Evolutionary conservation across 1,140 invertebrate genomes (phyloP), one percentile per base, ranked within the genome.

Genomic region (Sycophaga agraensis): DNA sequence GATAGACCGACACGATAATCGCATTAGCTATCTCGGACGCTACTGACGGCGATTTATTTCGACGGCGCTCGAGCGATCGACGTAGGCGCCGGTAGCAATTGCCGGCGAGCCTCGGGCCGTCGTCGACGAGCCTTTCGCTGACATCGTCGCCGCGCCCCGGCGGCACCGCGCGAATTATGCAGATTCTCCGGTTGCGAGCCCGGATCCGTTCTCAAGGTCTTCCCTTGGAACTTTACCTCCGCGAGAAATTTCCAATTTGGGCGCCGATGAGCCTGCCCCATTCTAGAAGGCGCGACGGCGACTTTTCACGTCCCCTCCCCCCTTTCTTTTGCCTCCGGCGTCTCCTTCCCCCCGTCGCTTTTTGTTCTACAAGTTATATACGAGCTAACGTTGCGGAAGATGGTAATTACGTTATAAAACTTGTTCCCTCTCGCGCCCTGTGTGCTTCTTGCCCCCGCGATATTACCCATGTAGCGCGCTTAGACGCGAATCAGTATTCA

Each of bases 221-320:
- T 31, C 28, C 11, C 28, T 4, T 31, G 28, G 28, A 59, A 42
- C 24, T 59, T 59, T 24, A 17, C 28, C 28, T 28, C 17, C 49
- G 48, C 48, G 42, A 24, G 50, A 60, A 60, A 54, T 60, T 60
- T 60, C 50, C 49, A 54, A 54, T 60, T 54, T 39, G 21, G 31
- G 50, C 40, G 40, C 24, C 45, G 46, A 57, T 57, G 55, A 34
- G 24, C 14, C 34, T 45, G 19, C 50, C 35, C 49, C 28, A 2
- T n/a, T 2, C 14, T 0, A 17, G 5, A 17, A 50, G 26, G 22
- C n/a, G n/a, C n/a, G n/a, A n/a, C n/a, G n/a, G n/a, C 9, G 19
- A 39, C 21, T 51, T 53, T 39, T 37, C 35, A 16, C 50, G 21
- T 39, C 22, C 21, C 39, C 14, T 55, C 4, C 17, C 17, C 12